phyloP scores from a whole-genome alignment of 2,888 invertebrate genomes.

The Macrosoma leucophasiata region DNA sequence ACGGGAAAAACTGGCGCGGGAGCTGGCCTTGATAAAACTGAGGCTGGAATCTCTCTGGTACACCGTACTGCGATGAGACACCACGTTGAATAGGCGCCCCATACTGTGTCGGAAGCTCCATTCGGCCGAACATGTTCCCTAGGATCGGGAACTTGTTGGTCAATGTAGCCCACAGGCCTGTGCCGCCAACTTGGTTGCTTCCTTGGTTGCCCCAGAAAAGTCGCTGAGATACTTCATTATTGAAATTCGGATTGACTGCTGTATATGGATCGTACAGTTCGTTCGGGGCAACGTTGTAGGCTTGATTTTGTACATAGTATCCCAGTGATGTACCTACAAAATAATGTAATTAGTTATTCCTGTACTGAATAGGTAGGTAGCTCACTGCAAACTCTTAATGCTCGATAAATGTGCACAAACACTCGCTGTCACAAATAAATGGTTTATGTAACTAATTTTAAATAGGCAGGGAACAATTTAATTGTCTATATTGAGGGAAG shows the following conservation, averaged over 20 bases:
- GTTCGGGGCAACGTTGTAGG: constrained; percentile 52
- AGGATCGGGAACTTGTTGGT: constrained; percentile 66
- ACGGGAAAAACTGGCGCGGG: constrained; percentile 39
- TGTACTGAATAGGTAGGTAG: too few species aligned
- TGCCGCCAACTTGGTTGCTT: constrained; percentile 63
- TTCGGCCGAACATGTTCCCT: constrained; percentile 59
- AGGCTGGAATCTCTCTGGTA: constrained; percentile 27
- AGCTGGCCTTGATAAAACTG: constrained; percentile 32
- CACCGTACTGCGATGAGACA: constrained; percentile 24
- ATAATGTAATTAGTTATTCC: constrained; percentile 5
- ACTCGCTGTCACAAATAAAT: too few species aligned
- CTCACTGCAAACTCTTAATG: too few species aligned
- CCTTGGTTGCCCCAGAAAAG: constrained; percentile 61
- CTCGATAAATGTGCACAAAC: too few species aligned
- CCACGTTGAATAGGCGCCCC: constrained; percentile 39
- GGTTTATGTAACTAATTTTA: not conserved
- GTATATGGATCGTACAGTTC: constrained; percentile 51
- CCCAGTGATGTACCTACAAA: constrained; percentile 56
- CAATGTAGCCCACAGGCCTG: constrained; percentile 56
- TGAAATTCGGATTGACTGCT: constrained; percentile 39
- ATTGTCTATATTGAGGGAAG: not conserved
- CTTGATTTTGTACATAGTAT: constrained; percentile 55
- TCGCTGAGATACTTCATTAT: constrained; percentile 54
- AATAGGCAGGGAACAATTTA: not conserved
- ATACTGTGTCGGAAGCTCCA: constrained; percentile 51